These are phyloP conservation scores for Drosophila malerkotliana DNA, from an alignment of 1,140 invertebrate species.

Conservation along the genomic window DNA sequence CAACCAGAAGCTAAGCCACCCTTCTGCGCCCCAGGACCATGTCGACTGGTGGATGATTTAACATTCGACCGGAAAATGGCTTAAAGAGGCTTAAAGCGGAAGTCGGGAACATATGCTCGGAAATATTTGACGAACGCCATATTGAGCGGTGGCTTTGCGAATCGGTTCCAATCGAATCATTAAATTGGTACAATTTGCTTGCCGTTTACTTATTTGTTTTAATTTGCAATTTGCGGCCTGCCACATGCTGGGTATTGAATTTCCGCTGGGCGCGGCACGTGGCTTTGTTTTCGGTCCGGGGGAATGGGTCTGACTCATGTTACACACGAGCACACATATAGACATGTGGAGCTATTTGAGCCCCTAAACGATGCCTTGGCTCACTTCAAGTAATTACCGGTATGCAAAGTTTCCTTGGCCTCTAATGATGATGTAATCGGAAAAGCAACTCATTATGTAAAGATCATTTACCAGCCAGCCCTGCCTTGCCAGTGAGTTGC, in stretches of 20 bases:
- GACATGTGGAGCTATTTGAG: conserved; percentile 40
- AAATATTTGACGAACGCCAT: conserved; percentile 26
- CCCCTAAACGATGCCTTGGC: conserved; percentile 48
- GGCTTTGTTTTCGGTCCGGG: conserved; percentile 31
- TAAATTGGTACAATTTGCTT: conserved; percentile 34
- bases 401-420: conserved; percentile 46
- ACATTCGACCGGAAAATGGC: conserved; percentile 39
- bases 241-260: conserved; percentile 71
- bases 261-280: conserved; percentile 72
- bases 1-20: conserved; percentile 11
- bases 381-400: conserved; percentile 31
- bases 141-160: conserved; percentile 32
- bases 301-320: conserved; percentile 52
- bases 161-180: conserved; percentile 49
- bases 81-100: conserved; percentile 60
- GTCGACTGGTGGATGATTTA: conserved; percentile 59
- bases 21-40: background rate
- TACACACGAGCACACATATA: conserved; percentile 40
- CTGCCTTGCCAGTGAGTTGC: conserved; percentile 37
- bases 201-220: conserved; percentile 50
- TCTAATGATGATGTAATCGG: conserved; percentile 69
- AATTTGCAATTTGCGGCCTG: conserved; percentile 66
- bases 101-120: conserved; percentile 8
- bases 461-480: conserved; percentile 46
- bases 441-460: conserved; percentile 58